Evolutionary conservation across 2,888 invertebrate species (phyloP).

Genomic region (Cryptus armator): DNA sequence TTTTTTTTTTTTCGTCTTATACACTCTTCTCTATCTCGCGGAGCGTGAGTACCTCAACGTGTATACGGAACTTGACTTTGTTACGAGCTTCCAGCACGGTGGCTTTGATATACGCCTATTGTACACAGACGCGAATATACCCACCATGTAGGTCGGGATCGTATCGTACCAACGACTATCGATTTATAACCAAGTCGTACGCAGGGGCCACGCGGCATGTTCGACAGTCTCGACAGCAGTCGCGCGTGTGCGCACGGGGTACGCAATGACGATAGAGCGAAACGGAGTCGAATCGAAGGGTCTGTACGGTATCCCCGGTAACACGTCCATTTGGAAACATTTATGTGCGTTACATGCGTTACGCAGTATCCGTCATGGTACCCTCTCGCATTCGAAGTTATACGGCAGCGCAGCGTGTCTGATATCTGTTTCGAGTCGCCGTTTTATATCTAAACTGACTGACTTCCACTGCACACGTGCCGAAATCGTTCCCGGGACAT

Average conservation of each 20-base stretch:
- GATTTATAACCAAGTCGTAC: constrained; percentile 41
- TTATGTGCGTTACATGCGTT: constrained; percentile 49
- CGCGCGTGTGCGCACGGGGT: neutral
- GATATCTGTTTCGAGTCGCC: neutral
- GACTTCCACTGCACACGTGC: neutral
- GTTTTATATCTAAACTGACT: neutral
- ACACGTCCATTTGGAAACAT: constrained; percentile 38
- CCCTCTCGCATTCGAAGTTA: neutral
- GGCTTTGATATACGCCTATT: neutral
- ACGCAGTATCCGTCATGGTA: constrained; percentile 4
- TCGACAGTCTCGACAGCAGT: constrained; percentile 38
- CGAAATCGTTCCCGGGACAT: neutral
- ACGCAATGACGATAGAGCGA: constrained; percentile 10
- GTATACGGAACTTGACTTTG: constrained; percentile 4
- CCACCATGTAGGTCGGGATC: constrained; percentile 18
- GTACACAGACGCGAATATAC: neutral
- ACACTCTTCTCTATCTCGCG: neutral
- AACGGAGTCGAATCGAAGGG: neutral
- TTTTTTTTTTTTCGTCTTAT: neutral
- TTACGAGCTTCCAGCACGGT: constrained; percentile 6
- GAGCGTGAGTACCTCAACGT: constrained; percentile 10
- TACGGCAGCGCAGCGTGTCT: neutral
- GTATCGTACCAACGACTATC: constrained; percentile 33
- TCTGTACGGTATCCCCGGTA: constrained; percentile 6
- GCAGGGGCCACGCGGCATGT: constrained; percentile 27